A percentile compares a stretch with the other conserved stretches of the same genome.
These are phyloP conservation scores for Ctenopoma multispine DNA, from an alignment of 2,797 vertebrate species.

Conservation along the genomic window DNA sequence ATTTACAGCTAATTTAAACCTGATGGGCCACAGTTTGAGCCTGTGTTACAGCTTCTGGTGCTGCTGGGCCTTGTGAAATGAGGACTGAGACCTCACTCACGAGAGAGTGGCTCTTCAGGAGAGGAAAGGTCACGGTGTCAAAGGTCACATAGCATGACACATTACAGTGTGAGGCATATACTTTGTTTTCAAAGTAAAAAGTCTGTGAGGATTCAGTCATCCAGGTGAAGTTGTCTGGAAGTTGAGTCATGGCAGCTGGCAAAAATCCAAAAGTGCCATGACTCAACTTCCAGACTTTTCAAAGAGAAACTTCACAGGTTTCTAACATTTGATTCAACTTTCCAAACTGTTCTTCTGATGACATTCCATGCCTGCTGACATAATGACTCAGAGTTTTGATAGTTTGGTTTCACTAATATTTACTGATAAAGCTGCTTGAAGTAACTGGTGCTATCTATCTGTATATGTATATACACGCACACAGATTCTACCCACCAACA, in stretches of 20 bases:
- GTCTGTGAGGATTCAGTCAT: no score
- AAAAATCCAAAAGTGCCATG: no score
- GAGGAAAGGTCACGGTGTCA: slow-evolving; percentile 55
- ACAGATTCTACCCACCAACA: slow-evolving; percentile 67
- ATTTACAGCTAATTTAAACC: slow-evolving; percentile 82
- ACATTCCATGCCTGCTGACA: slow-evolving; percentile 11
- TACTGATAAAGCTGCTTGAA: slow-evolving; percentile 13
- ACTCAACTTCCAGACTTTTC: no score
- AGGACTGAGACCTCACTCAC: slow-evolving; percentile 51
- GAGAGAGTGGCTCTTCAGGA: slow-evolving; percentile 38
- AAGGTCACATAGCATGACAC: slow-evolving; percentile 50
- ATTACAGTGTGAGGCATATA: slow-evolving; percentile 25
- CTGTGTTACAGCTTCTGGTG: slow-evolving; percentile 56
- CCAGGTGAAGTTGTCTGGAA: no score
- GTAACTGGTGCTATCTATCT: no score
- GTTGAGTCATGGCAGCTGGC: no score
- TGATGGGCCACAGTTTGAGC: slow-evolving; percentile 75
- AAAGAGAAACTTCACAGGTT: slow-evolving; percentile 2
- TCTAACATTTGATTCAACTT: slow-evolving; percentile 8
- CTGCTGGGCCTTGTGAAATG: slow-evolving; percentile 41
- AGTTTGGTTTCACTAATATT: no score
- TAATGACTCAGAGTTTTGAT: background rate
- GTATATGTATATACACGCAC: slow-evolving; percentile 8
- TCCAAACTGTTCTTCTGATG: background rate
- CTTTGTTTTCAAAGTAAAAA: slow-evolving; percentile 3